A percentile compares a stretch with the other conserved stretches of the same genome.
These are phyloP conservation scores for Chamaetylas fuelleborni DNA, from an alignment of 2,113 vertebrate species.

Conservation along the genomic window DNA sequence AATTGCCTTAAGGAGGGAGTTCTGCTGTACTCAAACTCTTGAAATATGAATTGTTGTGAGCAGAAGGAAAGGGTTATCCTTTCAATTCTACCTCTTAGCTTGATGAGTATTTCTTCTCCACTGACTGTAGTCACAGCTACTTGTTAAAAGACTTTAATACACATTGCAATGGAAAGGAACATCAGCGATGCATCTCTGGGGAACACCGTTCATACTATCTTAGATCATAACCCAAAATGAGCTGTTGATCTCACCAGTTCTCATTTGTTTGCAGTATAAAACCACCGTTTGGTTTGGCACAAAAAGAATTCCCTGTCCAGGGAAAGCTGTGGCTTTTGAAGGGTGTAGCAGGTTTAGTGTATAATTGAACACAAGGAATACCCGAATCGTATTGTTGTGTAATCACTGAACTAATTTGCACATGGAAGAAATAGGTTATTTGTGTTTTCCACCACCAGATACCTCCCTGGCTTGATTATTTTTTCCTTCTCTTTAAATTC, in stretches of 20 bases:
- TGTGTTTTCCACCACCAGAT: background rate
- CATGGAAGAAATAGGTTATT: background rate
- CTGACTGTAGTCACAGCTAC: background rate
- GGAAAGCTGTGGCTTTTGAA: background rate
- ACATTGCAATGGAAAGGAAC: background rate
- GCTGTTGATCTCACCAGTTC: background rate
- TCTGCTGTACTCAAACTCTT: background rate
- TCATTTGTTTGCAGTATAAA: conserved; percentile 2
- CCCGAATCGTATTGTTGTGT: background rate
- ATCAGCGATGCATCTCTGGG: background rate
- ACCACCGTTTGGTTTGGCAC: background rate
- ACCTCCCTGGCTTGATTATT: background rate
- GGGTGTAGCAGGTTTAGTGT: background rate
- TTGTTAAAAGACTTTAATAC: background rate
- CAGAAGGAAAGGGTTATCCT: background rate
- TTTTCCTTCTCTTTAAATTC: background rate
- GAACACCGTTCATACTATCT: background rate
- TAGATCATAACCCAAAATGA: conserved; percentile 26
- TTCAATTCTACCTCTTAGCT: background rate
- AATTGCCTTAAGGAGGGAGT: background rate
- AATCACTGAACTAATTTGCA: background rate
- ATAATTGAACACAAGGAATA: background rate
- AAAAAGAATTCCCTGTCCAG: background rate
- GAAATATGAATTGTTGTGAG: background rate
- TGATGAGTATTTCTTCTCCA: background rate